Conservation (phyloP, 2,888 invertebrate genomes). For the Norana najaformis region DNA sequence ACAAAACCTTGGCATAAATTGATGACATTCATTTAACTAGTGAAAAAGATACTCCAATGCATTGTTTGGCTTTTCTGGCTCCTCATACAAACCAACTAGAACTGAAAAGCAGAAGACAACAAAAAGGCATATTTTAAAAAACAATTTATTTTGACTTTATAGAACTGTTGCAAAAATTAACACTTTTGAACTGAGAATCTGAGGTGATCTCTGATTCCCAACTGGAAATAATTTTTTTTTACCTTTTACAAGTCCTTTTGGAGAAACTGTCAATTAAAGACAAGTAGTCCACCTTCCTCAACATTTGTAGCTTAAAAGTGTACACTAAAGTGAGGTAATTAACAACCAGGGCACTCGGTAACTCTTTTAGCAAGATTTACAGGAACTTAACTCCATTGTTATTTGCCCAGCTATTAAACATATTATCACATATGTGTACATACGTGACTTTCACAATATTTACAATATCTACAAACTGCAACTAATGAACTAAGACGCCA, state of each 20-base stretch:
- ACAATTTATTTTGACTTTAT: too few species aligned
- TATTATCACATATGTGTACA: too few species aligned
- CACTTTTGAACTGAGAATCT: neutral
- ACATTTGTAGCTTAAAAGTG: too few species aligned
- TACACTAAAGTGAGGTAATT: too few species aligned
- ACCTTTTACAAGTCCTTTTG: neutral
- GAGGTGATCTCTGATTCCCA: neutral
- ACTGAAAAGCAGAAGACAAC: constrained; percentile 64
- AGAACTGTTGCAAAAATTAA: neutral
- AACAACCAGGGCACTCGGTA: too few species aligned
- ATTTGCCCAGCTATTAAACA: too few species aligned
- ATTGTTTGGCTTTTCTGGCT: constrained; percentile 80
- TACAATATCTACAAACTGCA: neutral
- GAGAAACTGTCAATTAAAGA: too few species aligned
- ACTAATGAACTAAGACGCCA: neutral
- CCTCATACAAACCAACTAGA: constrained; percentile 81
- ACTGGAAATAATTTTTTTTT: neutral
- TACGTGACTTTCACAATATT: neutral
- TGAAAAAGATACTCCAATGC: constrained; percentile 70
- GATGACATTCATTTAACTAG: neutral
- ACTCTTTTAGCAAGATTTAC: too few species aligned
- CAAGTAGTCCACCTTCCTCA: too few species aligned
- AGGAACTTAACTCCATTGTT: too few species aligned
- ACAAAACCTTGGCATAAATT: neutral
- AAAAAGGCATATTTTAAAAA: neutral